Evolutionary conservation across 2,113 vertebrate species (phyloP), one percentile per base, ranked within the genome.

Genomic region (Trachemys scripta): DNA sequence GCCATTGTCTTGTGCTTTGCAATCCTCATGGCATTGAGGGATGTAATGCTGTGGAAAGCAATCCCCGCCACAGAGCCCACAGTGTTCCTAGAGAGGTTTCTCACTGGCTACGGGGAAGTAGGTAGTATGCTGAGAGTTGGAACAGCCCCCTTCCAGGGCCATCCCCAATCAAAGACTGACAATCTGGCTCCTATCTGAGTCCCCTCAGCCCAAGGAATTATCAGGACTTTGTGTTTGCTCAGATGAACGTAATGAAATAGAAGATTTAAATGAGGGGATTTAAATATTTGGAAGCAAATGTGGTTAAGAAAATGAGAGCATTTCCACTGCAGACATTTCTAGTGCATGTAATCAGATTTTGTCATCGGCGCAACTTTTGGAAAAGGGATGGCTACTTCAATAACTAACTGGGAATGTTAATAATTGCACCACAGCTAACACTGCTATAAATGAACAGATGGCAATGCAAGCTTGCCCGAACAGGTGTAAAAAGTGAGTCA

Each of bases 371-470:
- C 29, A 90, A 93, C 22, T 82, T 80, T 88, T 65, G 82, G 65
- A 88, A 91, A 92, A 95, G 11, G 54, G 13, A 10, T 2, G 51
- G 92, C 54, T 51, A 86, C 27, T 51, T 78, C 72, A 51, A 9
- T 88, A 79, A 78, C 25, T 76, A 25, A 82, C 49, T 50, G 31
- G 10, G 31, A n/a, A 35, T 72, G 7, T 65, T 65, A 20, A 38
- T 79, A 27, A 76, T 76, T n/a, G 25, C 19, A 69, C 31, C 75
- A 53, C 51, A 62, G 57, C 80, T 47, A 59, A 95, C 82, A 54
- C 54, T 94, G 79, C 49, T 86, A 56, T 53, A 90, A 94, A 45
- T 35, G 92, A 62, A 51, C 5, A 14, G 92, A 92, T 91, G 72
- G 88, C 87, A 88, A 16, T 78, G 81, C 35, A 92, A 84, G 80